phyloP scores from a whole-genome alignment of 2,113 vertebrate genomes.

The Lasiurus cinereus region DNA sequence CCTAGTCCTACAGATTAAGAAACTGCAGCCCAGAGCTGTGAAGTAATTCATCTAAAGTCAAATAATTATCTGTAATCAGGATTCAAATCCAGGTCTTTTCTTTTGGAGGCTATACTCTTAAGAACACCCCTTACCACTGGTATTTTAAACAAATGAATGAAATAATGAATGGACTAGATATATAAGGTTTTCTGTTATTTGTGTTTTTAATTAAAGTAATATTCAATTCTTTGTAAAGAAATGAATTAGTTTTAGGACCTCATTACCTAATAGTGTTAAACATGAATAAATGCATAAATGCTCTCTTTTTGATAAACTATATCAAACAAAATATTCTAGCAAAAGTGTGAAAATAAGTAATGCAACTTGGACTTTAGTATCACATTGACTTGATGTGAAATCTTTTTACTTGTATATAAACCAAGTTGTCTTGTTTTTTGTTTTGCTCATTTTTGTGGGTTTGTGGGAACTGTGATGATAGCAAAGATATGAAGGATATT shows the following conservation, averaged over 20 bases:
- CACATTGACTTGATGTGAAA: neutral
- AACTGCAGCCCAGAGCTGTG: neutral
- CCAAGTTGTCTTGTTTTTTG: neutral
- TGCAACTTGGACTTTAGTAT: neutral
- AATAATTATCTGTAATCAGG: neutral
- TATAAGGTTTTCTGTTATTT: neutral
- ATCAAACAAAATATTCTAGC: neutral
- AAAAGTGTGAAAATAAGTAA: neutral
- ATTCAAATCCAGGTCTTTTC: neutral
- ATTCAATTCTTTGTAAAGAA: neutral
- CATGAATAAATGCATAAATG: neutral
- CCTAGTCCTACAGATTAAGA: neutral
- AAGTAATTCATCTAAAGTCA: neutral
- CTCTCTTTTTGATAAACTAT: neutral
- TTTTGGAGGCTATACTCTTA: neutral
- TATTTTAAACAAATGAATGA: neutral
- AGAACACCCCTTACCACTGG: neutral
- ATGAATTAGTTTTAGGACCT: slow-evolving; percentile 9
- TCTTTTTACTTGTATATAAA: neutral
- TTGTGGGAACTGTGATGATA: neutral
- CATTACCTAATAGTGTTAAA: neutral
- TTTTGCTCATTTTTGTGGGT: neutral
- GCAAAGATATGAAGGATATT: neutral
- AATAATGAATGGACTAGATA: neutral
- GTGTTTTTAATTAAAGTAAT: neutral